These are phyloP conservation scores for Acromyrmex charruanus DNA, from an alignment of 1,140 invertebrate genomes.

Conservation along the genomic window DNA sequence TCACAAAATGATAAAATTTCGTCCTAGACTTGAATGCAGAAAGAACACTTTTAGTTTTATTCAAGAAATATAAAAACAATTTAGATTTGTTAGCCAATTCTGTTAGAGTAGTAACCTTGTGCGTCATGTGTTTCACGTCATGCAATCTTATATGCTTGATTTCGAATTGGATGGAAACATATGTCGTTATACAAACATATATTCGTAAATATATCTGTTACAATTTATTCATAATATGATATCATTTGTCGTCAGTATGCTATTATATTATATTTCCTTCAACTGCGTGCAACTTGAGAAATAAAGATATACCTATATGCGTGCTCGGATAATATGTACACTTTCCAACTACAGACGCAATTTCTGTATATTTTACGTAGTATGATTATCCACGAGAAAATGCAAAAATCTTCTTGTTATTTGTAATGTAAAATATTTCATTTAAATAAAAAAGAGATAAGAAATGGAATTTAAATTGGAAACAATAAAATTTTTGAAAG, in stretches of 20 bases:
- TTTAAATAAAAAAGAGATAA: background rate
- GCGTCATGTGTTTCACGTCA: slow-evolving; percentile 1
- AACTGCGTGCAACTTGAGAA: background rate
- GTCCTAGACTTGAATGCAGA: background rate
- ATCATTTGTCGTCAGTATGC: background rate
- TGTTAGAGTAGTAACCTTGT: slow-evolving; percentile 24
- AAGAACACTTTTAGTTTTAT: slow-evolving; percentile 16
- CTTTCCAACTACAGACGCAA: background rate
- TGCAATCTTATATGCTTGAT: slow-evolving; percentile 43
- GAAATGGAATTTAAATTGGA: background rate
- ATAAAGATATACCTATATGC: background rate
- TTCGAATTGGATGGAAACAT: slow-evolving; percentile 15
- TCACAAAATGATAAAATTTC: background rate
- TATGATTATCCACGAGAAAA: background rate
- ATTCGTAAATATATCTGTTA: slow-evolving; percentile 7
- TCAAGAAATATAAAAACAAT: background rate
- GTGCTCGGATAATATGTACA: background rate
- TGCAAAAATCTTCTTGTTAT: background rate
- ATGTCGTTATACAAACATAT: background rate
- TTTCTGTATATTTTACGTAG: background rate
- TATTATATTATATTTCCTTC: background rate
- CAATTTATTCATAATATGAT: background rate
- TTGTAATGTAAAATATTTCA: background rate
- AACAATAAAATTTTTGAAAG: background rate
- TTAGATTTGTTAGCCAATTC: slow-evolving; percentile 19